These are phyloP conservation scores for Phalacrocorax brasilianus DNA, from an alignment of 2,113 vertebrate species.

Conservation along the genomic window DNA sequence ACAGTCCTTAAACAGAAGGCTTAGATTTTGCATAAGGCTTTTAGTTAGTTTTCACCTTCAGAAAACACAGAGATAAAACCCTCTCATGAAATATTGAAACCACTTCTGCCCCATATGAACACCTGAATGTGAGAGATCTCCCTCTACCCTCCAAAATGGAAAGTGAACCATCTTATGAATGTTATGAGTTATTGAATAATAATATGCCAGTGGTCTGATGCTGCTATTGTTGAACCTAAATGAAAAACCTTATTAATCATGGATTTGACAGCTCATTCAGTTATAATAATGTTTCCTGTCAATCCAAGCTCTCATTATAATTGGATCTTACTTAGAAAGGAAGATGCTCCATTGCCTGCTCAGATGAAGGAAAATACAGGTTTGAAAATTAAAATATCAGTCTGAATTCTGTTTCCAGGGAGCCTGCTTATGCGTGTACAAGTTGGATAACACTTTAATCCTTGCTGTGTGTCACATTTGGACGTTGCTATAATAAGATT, in stretches of 20 bases:
- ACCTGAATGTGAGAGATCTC: neutral
- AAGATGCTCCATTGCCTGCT: conserved; percentile 71
- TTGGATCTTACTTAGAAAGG: conserved; percentile 62
- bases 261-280: conserved; percentile 71
- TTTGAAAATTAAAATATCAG: conserved; percentile 68
- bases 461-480: conserved; percentile 41
- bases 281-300: conserved; percentile 65
- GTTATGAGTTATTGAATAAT: conserved; percentile 53
- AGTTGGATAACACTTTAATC: conserved; percentile 53
- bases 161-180: conserved; percentile 13
- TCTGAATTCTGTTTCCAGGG: conserved; percentile 50
- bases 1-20: neutral
- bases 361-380: conserved; percentile 61
- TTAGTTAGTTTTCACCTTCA: neutral
- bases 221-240: conserved; percentile 67
- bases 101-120: neutral
- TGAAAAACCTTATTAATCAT: conserved; percentile 71
- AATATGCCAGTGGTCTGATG: conserved; percentile 21
- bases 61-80: conserved; percentile 16
- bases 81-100: conserved; percentile 19
- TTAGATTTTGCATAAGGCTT: neutral
- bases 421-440: conserved; percentile 42
- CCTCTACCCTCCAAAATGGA: neutral
- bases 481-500: conserved; percentile 25
- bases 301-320: conserved; percentile 65